Conservation (phyloP, 2,888 invertebrate species). For the Pachycephus smyrnensis region DNA sequence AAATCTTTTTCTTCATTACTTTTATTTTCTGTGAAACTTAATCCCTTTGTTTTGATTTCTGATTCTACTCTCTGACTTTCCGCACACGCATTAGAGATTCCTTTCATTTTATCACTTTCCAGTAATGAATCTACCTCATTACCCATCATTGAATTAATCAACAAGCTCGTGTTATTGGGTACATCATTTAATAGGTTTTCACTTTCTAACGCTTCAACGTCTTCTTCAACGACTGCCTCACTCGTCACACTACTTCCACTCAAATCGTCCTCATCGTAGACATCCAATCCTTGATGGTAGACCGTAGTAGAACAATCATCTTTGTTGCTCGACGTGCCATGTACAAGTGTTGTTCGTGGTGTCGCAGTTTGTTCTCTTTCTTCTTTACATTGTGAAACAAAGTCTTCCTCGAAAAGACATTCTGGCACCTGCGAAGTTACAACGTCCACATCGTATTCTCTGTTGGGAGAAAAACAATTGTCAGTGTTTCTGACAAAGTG, state of each 20-base stretch:
- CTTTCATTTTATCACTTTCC: not conserved
- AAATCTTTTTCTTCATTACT: not conserved
- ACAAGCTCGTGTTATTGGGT: not conserved
- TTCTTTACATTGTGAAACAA: constrained; percentile 20
- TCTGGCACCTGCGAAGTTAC: constrained; percentile 36
- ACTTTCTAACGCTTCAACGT: not conserved
- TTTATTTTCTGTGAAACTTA: not conserved
- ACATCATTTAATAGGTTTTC: not conserved
- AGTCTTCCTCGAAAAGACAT: constrained; percentile 40
- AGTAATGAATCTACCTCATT: not conserved
- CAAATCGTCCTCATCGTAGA: constrained; percentile 30
- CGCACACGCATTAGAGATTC: not conserved
- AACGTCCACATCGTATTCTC: constrained; percentile 36
- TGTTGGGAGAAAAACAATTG: constrained; percentile 13
- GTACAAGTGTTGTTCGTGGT: not conserved
- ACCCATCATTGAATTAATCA: not conserved
- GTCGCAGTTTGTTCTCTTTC: not conserved
- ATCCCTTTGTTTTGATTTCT: not conserved
- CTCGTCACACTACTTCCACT: constrained; percentile 13
- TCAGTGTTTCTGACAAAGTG: not conserved
- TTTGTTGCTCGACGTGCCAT: not conserved
- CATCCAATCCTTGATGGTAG: constrained; percentile 27
- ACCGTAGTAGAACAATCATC: constrained; percentile 1
- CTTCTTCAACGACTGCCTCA: not conserved
- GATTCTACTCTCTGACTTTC: not conserved